phyloP scores from a whole-genome alignment of 1,140 invertebrate genomes.

The Zaprionus ghesquierei region DNA sequence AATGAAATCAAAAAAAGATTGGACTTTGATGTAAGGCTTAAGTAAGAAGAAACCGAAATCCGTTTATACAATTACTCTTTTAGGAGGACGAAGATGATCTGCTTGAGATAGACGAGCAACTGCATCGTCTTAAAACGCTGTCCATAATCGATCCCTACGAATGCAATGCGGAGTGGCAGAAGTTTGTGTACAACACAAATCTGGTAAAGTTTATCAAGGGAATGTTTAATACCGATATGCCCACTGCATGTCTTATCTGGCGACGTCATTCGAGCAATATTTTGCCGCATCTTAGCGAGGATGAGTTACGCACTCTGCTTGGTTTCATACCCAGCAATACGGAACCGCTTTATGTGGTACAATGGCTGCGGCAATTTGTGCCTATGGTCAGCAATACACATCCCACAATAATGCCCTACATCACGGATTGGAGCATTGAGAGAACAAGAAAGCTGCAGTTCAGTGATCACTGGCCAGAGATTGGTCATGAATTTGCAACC shows the following conservation, averaged over 20 bases:
- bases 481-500: constrained; percentile 74
- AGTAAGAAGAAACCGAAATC: not conserved
- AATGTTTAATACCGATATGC: constrained; percentile 71
- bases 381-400: constrained; percentile 71
- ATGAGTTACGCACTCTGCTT: constrained; percentile 63
- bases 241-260: constrained; percentile 75
- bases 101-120: constrained; percentile 74
- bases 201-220: constrained; percentile 58
- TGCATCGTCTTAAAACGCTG: constrained; percentile 75
- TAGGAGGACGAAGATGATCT: constrained; percentile 65
- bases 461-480: constrained; percentile 74
- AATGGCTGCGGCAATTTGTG: constrained; percentile 76
- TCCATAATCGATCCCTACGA: constrained; percentile 80
- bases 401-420: constrained; percentile 71
- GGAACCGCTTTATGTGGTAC: constrained; percentile 71
- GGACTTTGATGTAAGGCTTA: constrained; percentile 56
- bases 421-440: constrained; percentile 79
- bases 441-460: constrained; percentile 74
- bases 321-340: constrained; percentile 64
- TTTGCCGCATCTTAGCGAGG: constrained; percentile 56
- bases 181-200: constrained; percentile 78
- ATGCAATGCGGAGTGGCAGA: constrained; percentile 75
- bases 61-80: not conserved
- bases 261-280: constrained; percentile 71
- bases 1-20: constrained; percentile 62